A percentile compares a stretch with the other conserved stretches of the same genome.
These are phyloP conservation scores for Dicycla oo DNA, from an alignment of 2,888 invertebrate species.

Conservation along the genomic window DNA sequence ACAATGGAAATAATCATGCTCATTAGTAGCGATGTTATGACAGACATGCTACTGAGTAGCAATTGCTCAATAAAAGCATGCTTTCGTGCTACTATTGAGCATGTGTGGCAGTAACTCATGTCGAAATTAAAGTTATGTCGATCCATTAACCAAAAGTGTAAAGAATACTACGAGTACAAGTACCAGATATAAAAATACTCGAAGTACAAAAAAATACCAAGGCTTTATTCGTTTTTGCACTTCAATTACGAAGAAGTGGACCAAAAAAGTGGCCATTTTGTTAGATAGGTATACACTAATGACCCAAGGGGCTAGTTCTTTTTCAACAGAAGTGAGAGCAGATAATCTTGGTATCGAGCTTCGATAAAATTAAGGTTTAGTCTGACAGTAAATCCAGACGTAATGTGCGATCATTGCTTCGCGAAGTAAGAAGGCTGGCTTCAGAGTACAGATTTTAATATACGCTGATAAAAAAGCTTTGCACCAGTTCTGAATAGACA, in stretches of 20 bases:
- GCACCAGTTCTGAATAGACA: neutral
- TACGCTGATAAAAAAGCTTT: too few species aligned
- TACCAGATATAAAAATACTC: slow-evolving; percentile 3
- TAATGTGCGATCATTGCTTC: slow-evolving; percentile 51
- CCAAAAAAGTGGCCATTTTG: slow-evolving; percentile 56
- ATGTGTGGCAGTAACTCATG: too few species aligned
- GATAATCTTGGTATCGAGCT: slow-evolving; percentile 55
- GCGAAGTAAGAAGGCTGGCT: slow-evolving; percentile 24
- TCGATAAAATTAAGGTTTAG: slow-evolving; percentile 50
- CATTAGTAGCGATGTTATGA: too few species aligned
- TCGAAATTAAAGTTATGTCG: slow-evolving; percentile 26
- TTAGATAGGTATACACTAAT: slow-evolving; percentile 50
- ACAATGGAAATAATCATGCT: too few species aligned
- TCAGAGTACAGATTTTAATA: slow-evolving; percentile 13
- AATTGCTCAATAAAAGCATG: too few species aligned
- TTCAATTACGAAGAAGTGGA: slow-evolving; percentile 60
- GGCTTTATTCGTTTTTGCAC: slow-evolving; percentile 54
- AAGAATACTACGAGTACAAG: neutral
- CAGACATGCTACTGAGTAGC: too few species aligned
- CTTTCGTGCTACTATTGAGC: too few species aligned
- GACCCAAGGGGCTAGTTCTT: slow-evolving; percentile 55
- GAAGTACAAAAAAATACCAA: slow-evolving; percentile 9
- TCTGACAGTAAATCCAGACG: slow-evolving; percentile 52
- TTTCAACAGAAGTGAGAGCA: slow-evolving; percentile 41
- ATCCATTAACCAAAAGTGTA: slow-evolving; percentile 8